Conservation (phyloP, 2,113 vertebrate species). For the Cyprinodon variegatus region DNA sequence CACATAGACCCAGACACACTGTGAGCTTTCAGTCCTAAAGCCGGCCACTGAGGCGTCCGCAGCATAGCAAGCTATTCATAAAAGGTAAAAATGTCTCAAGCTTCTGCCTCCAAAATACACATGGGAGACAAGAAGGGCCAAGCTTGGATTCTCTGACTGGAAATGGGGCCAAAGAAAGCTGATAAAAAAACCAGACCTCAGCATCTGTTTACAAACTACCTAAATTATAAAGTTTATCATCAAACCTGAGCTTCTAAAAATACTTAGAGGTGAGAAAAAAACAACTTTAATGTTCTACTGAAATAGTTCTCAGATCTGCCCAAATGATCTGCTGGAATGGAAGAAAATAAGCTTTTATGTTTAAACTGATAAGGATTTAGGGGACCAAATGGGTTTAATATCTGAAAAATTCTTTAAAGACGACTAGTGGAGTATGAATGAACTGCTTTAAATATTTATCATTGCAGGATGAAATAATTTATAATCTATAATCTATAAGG, state of each 20-base stretch:
- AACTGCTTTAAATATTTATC: constrained; percentile 46
- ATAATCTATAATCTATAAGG: background rate
- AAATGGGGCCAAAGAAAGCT: constrained; percentile 56
- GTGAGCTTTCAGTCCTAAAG: constrained; percentile 65
- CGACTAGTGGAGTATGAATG: constrained; percentile 25
- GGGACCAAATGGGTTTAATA: constrained; percentile 55
- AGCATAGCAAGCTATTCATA: constrained; percentile 78
- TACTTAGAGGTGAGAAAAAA: background rate
- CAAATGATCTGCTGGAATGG: background rate
- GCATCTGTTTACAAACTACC: background rate
- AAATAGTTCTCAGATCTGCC: background rate
- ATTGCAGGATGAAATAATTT: constrained; percentile 14
- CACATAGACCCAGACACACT: constrained; percentile 73
- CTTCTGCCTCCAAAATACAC: constrained; percentile 73
- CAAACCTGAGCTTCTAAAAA: background rate
- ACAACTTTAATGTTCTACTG: background rate
- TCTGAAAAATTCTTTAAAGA: constrained; percentile 45
- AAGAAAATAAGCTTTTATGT: background rate
- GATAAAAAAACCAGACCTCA: background rate
- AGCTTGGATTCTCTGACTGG: constrained; percentile 60
- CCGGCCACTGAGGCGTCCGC: constrained; percentile 35
- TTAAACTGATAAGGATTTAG: constrained; percentile 26
- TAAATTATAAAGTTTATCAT: background rate
- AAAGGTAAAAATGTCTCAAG: constrained; percentile 60
- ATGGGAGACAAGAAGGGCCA: constrained; percentile 62